Percentiles rank a stretch among this genome's conserved stretches.
Evolutionary conservation across 1,140 invertebrate genomes (phyloP).

Genomic region (Dryas iulia): DNA sequence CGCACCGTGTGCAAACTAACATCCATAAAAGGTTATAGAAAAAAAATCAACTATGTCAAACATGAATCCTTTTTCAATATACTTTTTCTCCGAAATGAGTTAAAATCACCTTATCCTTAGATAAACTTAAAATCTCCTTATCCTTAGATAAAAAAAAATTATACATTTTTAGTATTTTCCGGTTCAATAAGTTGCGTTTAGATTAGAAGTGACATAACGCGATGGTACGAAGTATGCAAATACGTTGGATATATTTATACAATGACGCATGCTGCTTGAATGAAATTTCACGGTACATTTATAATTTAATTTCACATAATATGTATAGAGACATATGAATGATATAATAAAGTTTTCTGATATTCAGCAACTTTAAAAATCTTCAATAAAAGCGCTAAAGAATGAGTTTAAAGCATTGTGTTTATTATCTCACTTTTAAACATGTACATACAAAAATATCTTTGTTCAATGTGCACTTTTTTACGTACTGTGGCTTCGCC

Average conservation of each 20-base stretch:
- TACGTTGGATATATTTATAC: constrained; percentile 37
- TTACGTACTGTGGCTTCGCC: no score
- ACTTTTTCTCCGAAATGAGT: not conserved
- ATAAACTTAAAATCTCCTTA: not conserved
- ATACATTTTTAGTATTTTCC: constrained; percentile 21
- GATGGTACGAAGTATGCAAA: constrained; percentile 32
- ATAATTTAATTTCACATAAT: not conserved
- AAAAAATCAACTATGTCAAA: not conserved
- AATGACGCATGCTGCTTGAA: constrained; percentile 41
- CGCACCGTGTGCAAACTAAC: not conserved
- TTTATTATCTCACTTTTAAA: no score
- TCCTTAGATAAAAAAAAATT: not conserved
- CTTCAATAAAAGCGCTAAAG: no score
- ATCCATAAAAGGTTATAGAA: not conserved
- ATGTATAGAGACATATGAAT: not conserved
- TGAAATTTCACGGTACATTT: constrained; percentile 5
- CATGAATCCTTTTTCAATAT: not conserved
- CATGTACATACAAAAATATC: no score
- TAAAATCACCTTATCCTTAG: not conserved
- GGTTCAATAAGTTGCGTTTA: constrained; percentile 26
- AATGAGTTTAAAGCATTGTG: no score
- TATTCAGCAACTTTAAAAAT: no score
- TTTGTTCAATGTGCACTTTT: no score
- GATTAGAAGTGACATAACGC: constrained; percentile 52
- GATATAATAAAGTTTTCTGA: no score